Base-by-base conservation (phyloP, 2,888 invertebrate genomes). In the Callinectes sapidus region DNA sequence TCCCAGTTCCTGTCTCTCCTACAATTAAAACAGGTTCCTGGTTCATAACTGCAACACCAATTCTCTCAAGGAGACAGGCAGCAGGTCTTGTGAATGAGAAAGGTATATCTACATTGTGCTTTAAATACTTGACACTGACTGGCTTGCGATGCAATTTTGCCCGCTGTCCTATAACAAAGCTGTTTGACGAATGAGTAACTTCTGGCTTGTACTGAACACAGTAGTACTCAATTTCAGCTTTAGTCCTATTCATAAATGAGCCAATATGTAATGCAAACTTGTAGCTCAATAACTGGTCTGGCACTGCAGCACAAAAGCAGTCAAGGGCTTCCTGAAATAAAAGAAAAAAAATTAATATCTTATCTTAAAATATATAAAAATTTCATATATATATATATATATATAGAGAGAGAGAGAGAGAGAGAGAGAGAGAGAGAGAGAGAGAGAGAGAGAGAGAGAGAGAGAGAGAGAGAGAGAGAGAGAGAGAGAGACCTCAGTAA, bases 1-100 rank as follows among this genome's bases (percentile, higher is more conserved):
- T 99, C 0, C 99, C 99, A 0, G 99, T 99, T 88, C 99, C 99
- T 0, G 99, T 99, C 96, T 99, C 99, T 54, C 99, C 99, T 0
- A 99, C 99, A 10, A 99, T 96, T 8, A 99, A 96, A 1, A 99
- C 98, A 0, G 99, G 98, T 95, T 99, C 99, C 89, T 97, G 97
- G 90, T 97, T 97, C 0, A 96, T 96, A 0, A 99, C 97, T 95
- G 98, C 98, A 94, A 98, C 97, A 35, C 98, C 97, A 90, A 99
- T 97, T 42, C 97, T 97, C 96, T 99, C 99, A 81, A 99, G 96
- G 88, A 99, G 96, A 95, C 97, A 97, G 0, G 97, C 97, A 0
- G 98, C 97, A 92, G 97, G 97, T 66, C 98, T 97, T 0, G 98
- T 99, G 95, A 98, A 98, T 0, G 98, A 98, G 96, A 98, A 98